Conservation (phyloP, 2,888 invertebrate genomes). For the Plebejus argus region DNA sequence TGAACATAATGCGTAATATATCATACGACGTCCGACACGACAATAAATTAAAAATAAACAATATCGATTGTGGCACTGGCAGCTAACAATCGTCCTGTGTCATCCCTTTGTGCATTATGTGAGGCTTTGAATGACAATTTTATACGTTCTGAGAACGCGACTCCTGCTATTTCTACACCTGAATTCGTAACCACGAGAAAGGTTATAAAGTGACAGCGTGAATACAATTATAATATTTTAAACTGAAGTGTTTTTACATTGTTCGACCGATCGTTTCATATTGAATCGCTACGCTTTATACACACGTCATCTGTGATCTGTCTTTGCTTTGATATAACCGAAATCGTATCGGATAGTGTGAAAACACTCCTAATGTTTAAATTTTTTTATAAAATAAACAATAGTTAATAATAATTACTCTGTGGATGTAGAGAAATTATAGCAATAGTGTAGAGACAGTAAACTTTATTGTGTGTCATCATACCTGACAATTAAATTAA, state of each 20-base stretch:
- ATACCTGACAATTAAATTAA: too few species aligned
- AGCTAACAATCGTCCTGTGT: slow-evolving; percentile 37
- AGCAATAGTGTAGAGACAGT: too few species aligned
- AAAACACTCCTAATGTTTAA: too few species aligned
- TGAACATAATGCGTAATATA: slow-evolving; percentile 3
- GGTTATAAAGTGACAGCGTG: background rate
- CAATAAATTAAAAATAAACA: slow-evolving; percentile 41
- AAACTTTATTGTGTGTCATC: too few species aligned
- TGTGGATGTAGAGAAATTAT: too few species aligned
- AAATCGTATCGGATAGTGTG: too few species aligned
- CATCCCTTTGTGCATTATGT: slow-evolving; percentile 26
- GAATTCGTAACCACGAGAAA: slow-evolving; percentile 19
- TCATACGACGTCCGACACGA: slow-evolving; percentile 23
- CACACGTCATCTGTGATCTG: too few species aligned
- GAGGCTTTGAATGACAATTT: slow-evolving; percentile 24
- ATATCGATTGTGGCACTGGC: slow-evolving; percentile 35
- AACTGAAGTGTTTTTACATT: background rate
- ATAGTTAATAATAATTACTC: too few species aligned
- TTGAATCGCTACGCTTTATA: too few species aligned
- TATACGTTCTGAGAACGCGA: slow-evolving; percentile 23
- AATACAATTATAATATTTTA: too few species aligned
- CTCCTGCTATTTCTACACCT: slow-evolving; percentile 17
- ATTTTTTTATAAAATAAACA: too few species aligned
- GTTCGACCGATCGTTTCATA: background rate
- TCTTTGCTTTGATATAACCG: too few species aligned